Percentiles rank a stretch among this genome's conserved stretches.
phyloP scores from a whole-genome alignment of 2,113 vertebrate genomes.

The Salvator merianae region DNA sequence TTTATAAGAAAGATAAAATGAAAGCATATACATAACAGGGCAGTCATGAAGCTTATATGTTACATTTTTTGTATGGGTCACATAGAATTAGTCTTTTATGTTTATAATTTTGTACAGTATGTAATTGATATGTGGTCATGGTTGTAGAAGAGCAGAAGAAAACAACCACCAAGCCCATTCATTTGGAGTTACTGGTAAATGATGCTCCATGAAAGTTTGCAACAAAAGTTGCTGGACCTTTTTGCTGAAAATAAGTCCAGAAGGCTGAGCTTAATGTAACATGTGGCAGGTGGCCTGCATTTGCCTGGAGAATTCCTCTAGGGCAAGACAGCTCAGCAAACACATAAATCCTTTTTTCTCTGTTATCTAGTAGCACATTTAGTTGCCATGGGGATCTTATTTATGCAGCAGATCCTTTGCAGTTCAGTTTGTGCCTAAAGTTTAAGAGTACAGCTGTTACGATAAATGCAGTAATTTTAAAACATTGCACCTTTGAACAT shows the following conservation, averaged over 20 bases:
- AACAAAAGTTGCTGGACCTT: constrained; percentile 77
- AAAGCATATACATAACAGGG: not conserved
- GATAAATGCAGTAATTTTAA: constrained; percentile 81
- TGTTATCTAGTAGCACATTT: constrained; percentile 87
- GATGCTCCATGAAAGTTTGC: constrained; percentile 61
- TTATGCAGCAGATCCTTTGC: constrained; percentile 83
- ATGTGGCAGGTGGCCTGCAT: constrained; percentile 88
- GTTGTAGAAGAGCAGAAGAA: not conserved
- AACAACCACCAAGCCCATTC: constrained; percentile 53
- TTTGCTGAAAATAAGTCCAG: constrained; percentile 79
- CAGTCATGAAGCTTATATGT: constrained; percentile 13
- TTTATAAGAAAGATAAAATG: constrained; percentile 8
- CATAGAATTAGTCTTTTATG: constrained; percentile 52
- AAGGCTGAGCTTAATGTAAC: constrained; percentile 86
- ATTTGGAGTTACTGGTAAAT: constrained; percentile 59
- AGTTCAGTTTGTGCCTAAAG: constrained; percentile 85
- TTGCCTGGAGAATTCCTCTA: constrained; percentile 89
- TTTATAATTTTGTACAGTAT: constrained; percentile 55
- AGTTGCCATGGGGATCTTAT: constrained; percentile 92
- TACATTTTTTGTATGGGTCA: not conserved
- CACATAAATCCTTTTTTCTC: constrained; percentile 88
- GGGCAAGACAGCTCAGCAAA: constrained; percentile 90
- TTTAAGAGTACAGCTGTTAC: constrained; percentile 83
- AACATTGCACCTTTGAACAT: constrained; percentile 73
- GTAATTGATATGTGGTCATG: constrained; percentile 47